phyloP scores from a whole-genome alignment of 2,113 vertebrate genomes.

The Stigmatopora argus region DNA sequence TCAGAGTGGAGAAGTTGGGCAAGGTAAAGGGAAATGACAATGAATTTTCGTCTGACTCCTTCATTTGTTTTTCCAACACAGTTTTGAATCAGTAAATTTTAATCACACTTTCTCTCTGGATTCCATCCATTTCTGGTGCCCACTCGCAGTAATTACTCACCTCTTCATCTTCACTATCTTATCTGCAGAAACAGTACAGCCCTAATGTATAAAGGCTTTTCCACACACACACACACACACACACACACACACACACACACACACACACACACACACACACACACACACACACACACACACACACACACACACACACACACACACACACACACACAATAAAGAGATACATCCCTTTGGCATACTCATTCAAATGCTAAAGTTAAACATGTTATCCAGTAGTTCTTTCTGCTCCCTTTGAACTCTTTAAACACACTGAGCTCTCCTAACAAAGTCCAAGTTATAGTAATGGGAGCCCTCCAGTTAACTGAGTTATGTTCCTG shows the following conservation, averaged over 20 bases:
- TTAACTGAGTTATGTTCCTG: too few relatives aligned
- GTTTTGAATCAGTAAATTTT: slow-evolving; percentile 5
- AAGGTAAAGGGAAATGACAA: not conserved
- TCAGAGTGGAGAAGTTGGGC: slow-evolving; percentile 26
- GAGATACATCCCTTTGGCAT: slow-evolving; percentile 41
- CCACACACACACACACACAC: not conserved
- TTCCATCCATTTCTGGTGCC: not conserved
- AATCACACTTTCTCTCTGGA: slow-evolving; percentile 5
- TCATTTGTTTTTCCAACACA: not conserved
- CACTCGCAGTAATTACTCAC: slow-evolving; percentile 20
- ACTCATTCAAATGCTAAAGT: slow-evolving; percentile 51
- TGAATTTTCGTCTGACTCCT: not conserved
- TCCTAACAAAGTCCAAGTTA: slow-evolving; percentile 60
- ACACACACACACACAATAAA: slow-evolving; percentile 30
- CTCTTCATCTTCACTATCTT: slow-evolving; percentile 3
- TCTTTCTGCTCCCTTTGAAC: slow-evolving; percentile 52
- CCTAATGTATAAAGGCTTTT: not conserved
- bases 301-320: slow-evolving; percentile 6
- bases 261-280: not conserved
- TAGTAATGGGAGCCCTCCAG: not conserved
- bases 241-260: not conserved
- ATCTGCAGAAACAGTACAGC: not conserved
- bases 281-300: not conserved
- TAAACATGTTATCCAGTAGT: slow-evolving; percentile 47
- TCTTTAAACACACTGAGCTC: slow-evolving; percentile 58